Conservation (phyloP, 2,888 invertebrate genomes). For the Ichneumoninae sp. region DNA sequence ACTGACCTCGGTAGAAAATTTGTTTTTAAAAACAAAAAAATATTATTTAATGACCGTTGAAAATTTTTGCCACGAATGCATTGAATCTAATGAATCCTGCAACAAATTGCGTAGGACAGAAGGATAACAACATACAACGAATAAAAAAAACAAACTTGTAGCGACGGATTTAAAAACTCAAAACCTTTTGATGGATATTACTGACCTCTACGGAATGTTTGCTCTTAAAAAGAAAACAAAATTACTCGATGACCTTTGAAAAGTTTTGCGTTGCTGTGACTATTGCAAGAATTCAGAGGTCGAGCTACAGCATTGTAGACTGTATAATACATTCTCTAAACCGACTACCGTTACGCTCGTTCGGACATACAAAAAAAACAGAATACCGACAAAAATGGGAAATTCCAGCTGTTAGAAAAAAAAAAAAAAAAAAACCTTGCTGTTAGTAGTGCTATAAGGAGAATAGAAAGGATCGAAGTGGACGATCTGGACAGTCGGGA, state of each 20-base stretch:
- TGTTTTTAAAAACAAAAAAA: slow-evolving; percentile 64
- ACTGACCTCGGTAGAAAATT: slow-evolving; percentile 40
- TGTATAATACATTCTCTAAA: neutral
- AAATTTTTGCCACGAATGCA: neutral
- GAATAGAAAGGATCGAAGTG: neutral
- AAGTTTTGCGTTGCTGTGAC: neutral
- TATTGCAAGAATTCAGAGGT: neutral
- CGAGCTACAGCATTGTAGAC: neutral
- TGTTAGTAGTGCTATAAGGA: neutral
- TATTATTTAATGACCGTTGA: slow-evolving; percentile 47
- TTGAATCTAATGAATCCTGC: neutral
- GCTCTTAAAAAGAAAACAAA: slow-evolving; percentile 60
- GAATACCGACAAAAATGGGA: slow-evolving; percentile 15
- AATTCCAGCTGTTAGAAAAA: slow-evolving; percentile 19
- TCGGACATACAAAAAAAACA: neutral
- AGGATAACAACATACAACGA: neutral
- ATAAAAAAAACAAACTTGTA: neutral
- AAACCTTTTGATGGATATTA: neutral
- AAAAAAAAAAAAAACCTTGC: neutral
- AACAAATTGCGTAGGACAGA: neutral
- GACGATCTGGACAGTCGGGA: slow-evolving; percentile 3
- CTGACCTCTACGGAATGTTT: slow-evolving; percentile 52
- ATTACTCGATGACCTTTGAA: slow-evolving; percentile 51
- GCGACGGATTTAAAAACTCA: neutral
- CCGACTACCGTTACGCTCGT: slow-evolving; percentile 9